Conservation (phyloP, 2,113 vertebrate genomes). For the Pithys albifrons region DNA sequence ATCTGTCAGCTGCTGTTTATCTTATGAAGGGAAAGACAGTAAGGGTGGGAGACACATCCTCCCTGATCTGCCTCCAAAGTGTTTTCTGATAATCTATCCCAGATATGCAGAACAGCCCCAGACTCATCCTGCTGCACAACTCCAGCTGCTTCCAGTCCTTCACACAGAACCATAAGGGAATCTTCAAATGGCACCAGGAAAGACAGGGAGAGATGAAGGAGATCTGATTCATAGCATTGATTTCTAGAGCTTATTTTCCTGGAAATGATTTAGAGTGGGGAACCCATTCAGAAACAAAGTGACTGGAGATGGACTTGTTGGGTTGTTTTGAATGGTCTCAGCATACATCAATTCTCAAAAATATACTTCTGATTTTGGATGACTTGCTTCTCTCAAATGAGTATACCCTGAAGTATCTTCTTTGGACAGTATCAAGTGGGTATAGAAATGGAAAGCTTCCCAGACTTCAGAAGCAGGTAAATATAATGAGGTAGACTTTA, state of each 20-base stretch:
- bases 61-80: too few relatives aligned
- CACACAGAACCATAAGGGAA: not conserved
- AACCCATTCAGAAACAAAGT: conserved; percentile 1
- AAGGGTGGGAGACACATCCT: rapidly evolving
- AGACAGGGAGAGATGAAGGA: not conserved
- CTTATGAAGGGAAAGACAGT: not conserved
- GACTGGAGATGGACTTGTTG: not conserved
- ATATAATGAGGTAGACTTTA: conserved; percentile 24
- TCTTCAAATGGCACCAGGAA: not conserved
- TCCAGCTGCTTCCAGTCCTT: not conserved
- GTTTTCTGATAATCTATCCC: not conserved
- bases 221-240: rapidly evolving
- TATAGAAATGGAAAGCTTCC: conserved; percentile 47
- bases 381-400: conserved; percentile 28
- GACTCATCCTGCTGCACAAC: not conserved
- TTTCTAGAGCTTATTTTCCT: not conserved
- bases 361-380: conserved; percentile 11
- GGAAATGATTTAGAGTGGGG: not conserved
- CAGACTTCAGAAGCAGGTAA: conserved; percentile 55
- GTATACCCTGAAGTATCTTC: not conserved
- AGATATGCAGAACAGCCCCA: rapidly evolving
- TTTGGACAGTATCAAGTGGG: conserved; percentile 50
- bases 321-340: not conserved
- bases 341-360: not conserved
- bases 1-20: too few relatives aligned